Conservation (phyloP, 2,113 vertebrate genomes). For the human (Homo sapiens) region DNA sequence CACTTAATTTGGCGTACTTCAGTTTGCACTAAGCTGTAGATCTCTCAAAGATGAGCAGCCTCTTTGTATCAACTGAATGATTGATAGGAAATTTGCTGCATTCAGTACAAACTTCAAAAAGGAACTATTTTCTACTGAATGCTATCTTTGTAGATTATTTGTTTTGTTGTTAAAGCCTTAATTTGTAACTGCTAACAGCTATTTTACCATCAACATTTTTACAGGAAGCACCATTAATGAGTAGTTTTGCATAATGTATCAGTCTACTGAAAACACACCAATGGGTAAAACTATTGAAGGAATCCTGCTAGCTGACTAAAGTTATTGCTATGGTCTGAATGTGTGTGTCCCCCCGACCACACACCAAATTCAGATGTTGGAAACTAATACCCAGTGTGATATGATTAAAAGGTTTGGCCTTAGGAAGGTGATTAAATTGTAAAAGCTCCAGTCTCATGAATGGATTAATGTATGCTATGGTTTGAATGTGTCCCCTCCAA, state of each 20-base stretch:
- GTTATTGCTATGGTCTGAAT: background rate
- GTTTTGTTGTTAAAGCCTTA: background rate
- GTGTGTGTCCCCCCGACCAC: background rate
- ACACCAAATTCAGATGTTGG: background rate
- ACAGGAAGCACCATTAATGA: background rate
- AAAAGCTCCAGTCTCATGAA: background rate
- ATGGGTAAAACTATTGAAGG: background rate
- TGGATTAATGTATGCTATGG: background rate
- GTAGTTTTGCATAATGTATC: background rate
- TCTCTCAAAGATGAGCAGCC: background rate
- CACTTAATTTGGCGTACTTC: background rate
- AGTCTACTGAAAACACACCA: background rate
- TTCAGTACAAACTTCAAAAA: background rate
- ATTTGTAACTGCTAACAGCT: background rate
- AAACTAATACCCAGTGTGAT: background rate
- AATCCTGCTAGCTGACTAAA: background rate
- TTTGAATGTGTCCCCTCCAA: background rate
- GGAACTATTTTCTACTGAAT: background rate
- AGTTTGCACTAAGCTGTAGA: background rate
- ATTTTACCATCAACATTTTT: background rate
- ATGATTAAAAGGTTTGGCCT: background rate
- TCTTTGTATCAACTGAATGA: background rate
- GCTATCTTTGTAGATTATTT: background rate
- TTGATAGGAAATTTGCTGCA: background rate
- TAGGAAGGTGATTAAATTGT: background rate